Percentiles rank a stretch among this genome's conserved stretches.
phyloP scores from a whole-genome alignment of 2,113 vertebrate species.

The Ptilonorhynchus violaceus region DNA sequence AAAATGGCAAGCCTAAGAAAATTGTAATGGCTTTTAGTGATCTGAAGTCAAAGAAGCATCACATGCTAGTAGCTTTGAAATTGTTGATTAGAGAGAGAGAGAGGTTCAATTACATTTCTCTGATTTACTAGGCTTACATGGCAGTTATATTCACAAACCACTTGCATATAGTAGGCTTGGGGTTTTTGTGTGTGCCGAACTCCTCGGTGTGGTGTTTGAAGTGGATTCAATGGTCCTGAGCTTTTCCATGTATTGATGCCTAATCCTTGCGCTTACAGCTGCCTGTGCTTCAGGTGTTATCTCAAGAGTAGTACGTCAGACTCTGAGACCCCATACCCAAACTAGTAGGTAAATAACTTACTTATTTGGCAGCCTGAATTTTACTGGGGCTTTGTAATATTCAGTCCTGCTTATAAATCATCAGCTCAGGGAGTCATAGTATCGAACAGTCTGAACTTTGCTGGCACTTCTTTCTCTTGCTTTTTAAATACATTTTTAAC shows the following conservation, averaged over 20 bases:
- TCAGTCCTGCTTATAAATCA: background rate
- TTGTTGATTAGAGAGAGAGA: background rate
- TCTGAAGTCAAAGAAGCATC: background rate
- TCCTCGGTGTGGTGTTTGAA: background rate
- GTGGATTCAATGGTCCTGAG: background rate
- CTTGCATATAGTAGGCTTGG: background rate
- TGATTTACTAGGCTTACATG: background rate
- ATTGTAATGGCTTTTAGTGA: background rate
- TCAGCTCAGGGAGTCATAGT: background rate
- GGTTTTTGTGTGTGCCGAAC: background rate
- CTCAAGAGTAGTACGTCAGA: background rate
- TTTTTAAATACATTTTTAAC: background rate
- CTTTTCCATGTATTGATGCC: background rate
- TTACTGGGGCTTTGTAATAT: background rate
- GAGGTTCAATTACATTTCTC: background rate
- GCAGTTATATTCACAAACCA: background rate
- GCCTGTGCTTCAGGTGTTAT: background rate
- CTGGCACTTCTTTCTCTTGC: background rate
- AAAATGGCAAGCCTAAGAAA: background rate
- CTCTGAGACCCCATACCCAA: background rate
- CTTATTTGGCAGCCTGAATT: background rate
- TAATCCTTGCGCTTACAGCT: background rate
- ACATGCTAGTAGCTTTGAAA: background rate
- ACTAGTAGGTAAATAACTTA: background rate
- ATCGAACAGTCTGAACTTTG: background rate